A percentile compares a stretch with the other conserved stretches of the same genome.
These are phyloP conservation scores for Xanthostigma xanthostigma DNA, from an alignment of 2,888 invertebrate species.

Conservation along the genomic window DNA sequence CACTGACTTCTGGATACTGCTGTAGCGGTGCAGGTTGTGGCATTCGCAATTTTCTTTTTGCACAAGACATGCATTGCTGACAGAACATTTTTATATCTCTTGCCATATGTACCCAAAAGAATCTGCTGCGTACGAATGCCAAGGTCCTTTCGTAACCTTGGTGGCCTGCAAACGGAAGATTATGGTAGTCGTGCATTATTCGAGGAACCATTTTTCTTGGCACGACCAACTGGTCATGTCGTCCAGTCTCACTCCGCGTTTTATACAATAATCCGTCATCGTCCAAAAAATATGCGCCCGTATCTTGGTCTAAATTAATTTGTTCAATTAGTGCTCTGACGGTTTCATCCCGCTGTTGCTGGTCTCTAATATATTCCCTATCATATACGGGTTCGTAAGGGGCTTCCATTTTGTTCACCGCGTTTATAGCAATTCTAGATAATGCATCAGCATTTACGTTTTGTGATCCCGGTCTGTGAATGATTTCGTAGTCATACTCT, in stretches of 20 bases:
- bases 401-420: neutral
- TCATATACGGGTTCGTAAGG: neutral
- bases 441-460: too few species aligned
- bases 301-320: neutral
- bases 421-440: neutral
- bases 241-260: neutral
- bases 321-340: neutral
- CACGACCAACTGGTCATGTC: neutral
- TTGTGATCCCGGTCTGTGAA: conserved; percentile 2
- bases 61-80: conserved; percentile 11
- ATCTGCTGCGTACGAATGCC: conserved; percentile 8
- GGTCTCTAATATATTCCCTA: neutral
- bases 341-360: neutral
- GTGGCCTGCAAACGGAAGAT: conserved; percentile 13
- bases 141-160: conserved; percentile 11
- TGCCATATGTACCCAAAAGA: conserved; percentile 12
- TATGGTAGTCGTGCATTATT: conserved; percentile 9
- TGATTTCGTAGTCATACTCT: conserved; percentile 5
- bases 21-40: conserved; percentile 8
- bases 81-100: conserved; percentile 10
- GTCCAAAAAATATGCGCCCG: neutral
- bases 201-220: neutral
- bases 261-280: conserved; percentile 1
- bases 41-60: conserved; percentile 10
- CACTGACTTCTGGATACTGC: conserved; percentile 3